A percentile compares a stretch with the other conserved stretches of the same genome.
These are phyloP conservation scores for Percina caprodes DNA, from an alignment of 2,113 vertebrate species.

Conservation along the genomic window DNA sequence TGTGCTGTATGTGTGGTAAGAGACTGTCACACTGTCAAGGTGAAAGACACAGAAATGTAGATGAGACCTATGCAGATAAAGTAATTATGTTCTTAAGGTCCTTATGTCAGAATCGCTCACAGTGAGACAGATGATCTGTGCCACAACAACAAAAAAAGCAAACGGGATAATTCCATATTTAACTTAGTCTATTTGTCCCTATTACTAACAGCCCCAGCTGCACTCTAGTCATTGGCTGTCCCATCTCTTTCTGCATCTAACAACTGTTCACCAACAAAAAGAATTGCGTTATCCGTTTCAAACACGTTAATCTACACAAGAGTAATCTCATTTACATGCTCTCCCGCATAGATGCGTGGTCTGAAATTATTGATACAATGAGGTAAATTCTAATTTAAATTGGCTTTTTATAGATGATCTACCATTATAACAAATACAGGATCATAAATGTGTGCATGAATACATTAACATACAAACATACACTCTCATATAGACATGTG, in stretches of 20 bases:
- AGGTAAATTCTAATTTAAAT: conserved; percentile 25
- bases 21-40: too few relatives aligned
- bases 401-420: conserved; percentile 19
- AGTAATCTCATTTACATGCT: conserved; percentile 3
- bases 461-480: conserved; percentile 2
- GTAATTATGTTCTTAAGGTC: not conserved
- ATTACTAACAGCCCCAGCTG: too few relatives aligned
- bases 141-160: not conserved
- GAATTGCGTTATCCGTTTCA: not conserved
- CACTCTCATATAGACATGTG: not conserved
- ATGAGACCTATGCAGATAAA: not conserved
- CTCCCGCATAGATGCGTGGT: not conserved
- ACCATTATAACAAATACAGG: conserved; percentile 19
- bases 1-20: conserved; percentile 11
- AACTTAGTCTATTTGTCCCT: too few relatives aligned
- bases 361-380: conserved; percentile 36
- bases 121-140: not conserved
- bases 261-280: not conserved
- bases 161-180: too few relatives aligned
- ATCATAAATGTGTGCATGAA: conserved; percentile 1
- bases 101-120: not conserved
- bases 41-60: not conserved
- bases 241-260: too few relatives aligned
- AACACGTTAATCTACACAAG: conserved; percentile 1
- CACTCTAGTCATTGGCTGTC: too few relatives aligned